Evolutionary conservation across 1,140 invertebrate genomes (phyloP), one percentile per base, ranked within the genome.

Genomic region (Drosophila albomicans): DNA sequence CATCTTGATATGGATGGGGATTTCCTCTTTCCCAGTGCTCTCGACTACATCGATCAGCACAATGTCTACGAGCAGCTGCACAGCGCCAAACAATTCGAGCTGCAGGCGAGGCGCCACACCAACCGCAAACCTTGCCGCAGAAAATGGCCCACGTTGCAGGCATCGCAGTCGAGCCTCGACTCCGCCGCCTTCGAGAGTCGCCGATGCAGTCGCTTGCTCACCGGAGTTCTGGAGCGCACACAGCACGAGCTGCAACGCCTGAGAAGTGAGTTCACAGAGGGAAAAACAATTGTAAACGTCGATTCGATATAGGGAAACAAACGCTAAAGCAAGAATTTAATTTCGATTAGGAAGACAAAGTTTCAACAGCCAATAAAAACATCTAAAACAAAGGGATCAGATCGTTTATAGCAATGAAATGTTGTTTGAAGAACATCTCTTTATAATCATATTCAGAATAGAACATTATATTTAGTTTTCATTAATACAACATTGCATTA

Each of bases 211-310:
- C 87, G 85, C 2, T 93, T 94, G 67, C 82, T 95, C n/a, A 93
- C 94, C 46, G 81, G 86, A 5, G 92, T 94, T 6, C 72, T 95
- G 38, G 93, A 94, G 75, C 93, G 94, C 65, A 92, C 94, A 5
- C 94, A 94, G 62, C 94, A 93, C 72, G 94, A 95, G 77, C 80
- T 94, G 61, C 94, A 94, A 77, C 94, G 94, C 84, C 82, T 95
- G 58, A 94, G 93, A 93, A 93, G 94, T 95, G 89, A 94, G 94
- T 38, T 10, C 35, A 28, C 20, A 25, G 20, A 25, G 3, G 1
- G 16, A 10, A 16, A 4, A 13, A 28, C 4, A 11, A 38, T 38
- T 10, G 0, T 38, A 32, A 32, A 8, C 32, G 6, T 32, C 2
- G 6, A 25, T 25, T 25, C 3, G 0, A 25, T 25, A 25, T 25